phyloP scores from a whole-genome alignment of 2,797 vertebrate genomes.

The Apogon talboti region DNA sequence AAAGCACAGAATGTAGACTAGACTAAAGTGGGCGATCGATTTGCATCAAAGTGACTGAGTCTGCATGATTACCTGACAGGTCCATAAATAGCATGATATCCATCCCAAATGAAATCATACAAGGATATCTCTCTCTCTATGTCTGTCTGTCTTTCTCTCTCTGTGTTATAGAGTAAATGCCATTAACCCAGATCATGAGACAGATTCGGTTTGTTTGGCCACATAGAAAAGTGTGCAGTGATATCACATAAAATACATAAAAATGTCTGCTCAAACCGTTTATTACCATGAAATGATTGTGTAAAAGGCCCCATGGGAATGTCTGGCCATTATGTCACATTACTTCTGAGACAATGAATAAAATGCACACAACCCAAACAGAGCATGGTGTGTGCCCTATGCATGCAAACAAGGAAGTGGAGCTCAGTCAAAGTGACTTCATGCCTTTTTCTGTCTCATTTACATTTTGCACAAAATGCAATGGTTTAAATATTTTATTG shows the following conservation, averaged over 20 bases:
- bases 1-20: conserved; percentile 62
- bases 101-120: conserved; percentile 61
- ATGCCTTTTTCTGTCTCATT: conserved; percentile 22
- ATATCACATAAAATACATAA: conserved; percentile 39
- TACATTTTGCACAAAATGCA: conserved; percentile 14
- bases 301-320: conserved; percentile 60
- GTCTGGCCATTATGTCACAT: conserved; percentile 73
- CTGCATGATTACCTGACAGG: conserved; percentile 75
- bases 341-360: conserved; percentile 64
- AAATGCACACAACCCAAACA: conserved; percentile 64
- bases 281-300: conserved; percentile 47
- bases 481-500: not conserved
- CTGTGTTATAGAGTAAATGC: conserved; percentile 6
- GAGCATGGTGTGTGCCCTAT: conserved; percentile 39
- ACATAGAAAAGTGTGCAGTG: conserved; percentile 46
- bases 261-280: conserved; percentile 45
- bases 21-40: conserved; percentile 71
- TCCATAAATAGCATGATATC: conserved; percentile 64
- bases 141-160: conserved; percentile 6
- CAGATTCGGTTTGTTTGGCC: conserved; percentile 34
- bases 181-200: conserved; percentile 30
- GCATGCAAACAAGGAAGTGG: conserved; percentile 46
- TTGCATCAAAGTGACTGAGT: conserved; percentile 67
- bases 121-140: conserved; percentile 22
- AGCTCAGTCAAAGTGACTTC: conserved; percentile 43